A percentile compares a stretch with the other conserved stretches of the same genome.
Conservation (phyloP, 92 coral and sea anemone genomes). For the Epizoanthus illoricatus region DNA sequence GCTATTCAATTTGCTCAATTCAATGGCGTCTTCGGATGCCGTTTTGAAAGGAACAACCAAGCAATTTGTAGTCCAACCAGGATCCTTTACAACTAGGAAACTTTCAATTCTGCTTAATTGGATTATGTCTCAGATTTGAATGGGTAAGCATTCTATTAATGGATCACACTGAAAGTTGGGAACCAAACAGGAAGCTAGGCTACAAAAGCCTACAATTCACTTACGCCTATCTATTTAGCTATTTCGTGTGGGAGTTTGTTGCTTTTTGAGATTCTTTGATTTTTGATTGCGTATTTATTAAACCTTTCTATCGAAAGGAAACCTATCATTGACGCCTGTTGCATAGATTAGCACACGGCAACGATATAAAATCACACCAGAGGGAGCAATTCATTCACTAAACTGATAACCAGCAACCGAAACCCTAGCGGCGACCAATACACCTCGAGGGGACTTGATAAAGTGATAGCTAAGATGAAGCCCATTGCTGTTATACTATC, state of each 20-base stretch:
- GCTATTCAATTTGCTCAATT: background rate
- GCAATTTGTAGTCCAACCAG: conserved; percentile 4
- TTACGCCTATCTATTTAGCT: conserved; percentile 23
- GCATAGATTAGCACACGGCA: conserved; percentile 8
- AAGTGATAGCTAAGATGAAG: conserved; percentile 41
- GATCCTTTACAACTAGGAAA: conserved; percentile 4
- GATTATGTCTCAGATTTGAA: conserved; percentile 22
- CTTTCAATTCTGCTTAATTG: conserved; percentile 21
- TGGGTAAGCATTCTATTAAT: conserved; percentile 4
- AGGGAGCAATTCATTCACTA: background rate
- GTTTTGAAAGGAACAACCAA: background rate
- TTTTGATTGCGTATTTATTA: conserved; percentile 29
- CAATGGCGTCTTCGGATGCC: conserved; percentile 10
- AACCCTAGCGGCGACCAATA: background rate
- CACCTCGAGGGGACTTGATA: conserved; percentile 3
- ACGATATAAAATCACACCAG: conserved; percentile 21
- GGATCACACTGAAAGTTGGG: background rate
- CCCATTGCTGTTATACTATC: conserved; percentile 41
- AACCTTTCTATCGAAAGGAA: background rate
- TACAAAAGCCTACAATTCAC: conserved; percentile 23
- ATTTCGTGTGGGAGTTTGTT: conserved; percentile 30
- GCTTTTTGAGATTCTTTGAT: background rate
- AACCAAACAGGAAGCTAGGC: conserved; percentile 22
- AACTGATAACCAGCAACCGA: background rate
- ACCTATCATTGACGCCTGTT: conserved; percentile 14